A percentile compares a stretch with the other conserved stretches of the same genome.
These are phyloP conservation scores for Gryon sp. DNA, from an alignment of 1,140 invertebrate species.

Conservation along the genomic window DNA sequence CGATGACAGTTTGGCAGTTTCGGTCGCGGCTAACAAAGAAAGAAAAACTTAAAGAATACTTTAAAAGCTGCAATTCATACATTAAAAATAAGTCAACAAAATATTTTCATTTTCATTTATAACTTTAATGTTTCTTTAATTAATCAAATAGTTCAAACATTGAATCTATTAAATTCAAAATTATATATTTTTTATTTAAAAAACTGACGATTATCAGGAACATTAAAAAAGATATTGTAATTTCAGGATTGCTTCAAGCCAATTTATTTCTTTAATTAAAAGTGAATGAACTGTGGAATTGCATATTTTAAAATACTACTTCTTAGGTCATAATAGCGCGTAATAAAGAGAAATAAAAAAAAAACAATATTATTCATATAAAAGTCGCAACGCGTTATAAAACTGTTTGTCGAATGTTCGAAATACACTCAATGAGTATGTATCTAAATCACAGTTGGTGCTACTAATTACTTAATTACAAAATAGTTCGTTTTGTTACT, in stretches of 20 bases:
- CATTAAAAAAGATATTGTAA: too few relatives aligned
- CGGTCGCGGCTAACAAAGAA: background rate
- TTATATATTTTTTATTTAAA: too few relatives aligned
- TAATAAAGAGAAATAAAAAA: conserved; percentile 9
- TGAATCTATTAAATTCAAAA: too few relatives aligned
- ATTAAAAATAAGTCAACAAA: too few relatives aligned
- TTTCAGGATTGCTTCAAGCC: too few relatives aligned
- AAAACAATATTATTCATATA: background rate
- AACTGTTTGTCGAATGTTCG: conserved; percentile 46
- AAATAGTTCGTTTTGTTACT: conserved; percentile 53
- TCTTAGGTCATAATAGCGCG: background rate
- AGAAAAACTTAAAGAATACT: background rate
- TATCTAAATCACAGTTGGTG: conserved; percentile 80
- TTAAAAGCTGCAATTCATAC: conserved; percentile 2
- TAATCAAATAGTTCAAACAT: too few relatives aligned
- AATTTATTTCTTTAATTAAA: too few relatives aligned
- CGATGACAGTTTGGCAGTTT: conserved; percentile 11
- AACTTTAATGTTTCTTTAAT: too few relatives aligned
- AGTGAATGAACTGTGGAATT: too few relatives aligned
- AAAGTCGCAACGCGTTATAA: conserved; percentile 10
- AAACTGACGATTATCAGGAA: too few relatives aligned
- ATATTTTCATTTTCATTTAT: too few relatives aligned
- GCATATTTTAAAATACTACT: conserved; percentile 9
- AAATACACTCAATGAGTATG: conserved; percentile 75
- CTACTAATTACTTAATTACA: conserved; percentile 78